Evolutionary conservation across 2,888 invertebrate genomes (phyloP).

Genomic region (Aphrophora alni): DNA sequence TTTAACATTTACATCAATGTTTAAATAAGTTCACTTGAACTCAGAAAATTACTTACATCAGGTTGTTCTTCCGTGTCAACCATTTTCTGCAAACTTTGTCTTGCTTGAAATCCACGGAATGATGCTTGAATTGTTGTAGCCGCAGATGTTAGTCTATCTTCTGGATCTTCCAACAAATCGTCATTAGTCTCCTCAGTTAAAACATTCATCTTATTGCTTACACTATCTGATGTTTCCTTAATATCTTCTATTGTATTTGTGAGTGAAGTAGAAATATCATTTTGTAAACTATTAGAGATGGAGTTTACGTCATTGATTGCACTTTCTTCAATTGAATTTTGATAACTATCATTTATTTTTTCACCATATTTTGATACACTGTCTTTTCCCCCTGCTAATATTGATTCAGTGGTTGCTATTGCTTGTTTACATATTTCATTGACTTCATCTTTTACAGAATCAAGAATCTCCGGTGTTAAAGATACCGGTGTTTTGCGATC

Average conservation of each 20-base stretch:
- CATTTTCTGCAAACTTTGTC: constrained; percentile 47
- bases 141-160: constrained; percentile 52
- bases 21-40: not conserved
- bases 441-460: constrained; percentile 48
- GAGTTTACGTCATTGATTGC: too few species aligned
- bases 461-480: constrained; percentile 43
- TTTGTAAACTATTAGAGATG: too few species aligned
- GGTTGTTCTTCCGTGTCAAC: constrained; percentile 47
- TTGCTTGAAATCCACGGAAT: constrained; percentile 61
- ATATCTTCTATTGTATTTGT: not conserved
- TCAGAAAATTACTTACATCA: not conserved
- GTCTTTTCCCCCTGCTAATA: constrained; percentile 19
- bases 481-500: constrained; percentile 33
- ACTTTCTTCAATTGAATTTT: too few species aligned
- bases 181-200: not conserved
- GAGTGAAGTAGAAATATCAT: not conserved
- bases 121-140: constrained; percentile 65
- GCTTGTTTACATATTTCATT: constrained; percentile 50
- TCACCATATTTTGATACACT: not conserved
- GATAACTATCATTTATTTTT: not conserved
- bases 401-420: constrained; percentile 45
- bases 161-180: not conserved
- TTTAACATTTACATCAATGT: not conserved
- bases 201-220: not conserved
- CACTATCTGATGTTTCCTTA: not conserved